These are phyloP conservation scores for Andricus quercusramuli DNA, from an alignment of 2,888 invertebrate species.

Conservation along the genomic window DNA sequence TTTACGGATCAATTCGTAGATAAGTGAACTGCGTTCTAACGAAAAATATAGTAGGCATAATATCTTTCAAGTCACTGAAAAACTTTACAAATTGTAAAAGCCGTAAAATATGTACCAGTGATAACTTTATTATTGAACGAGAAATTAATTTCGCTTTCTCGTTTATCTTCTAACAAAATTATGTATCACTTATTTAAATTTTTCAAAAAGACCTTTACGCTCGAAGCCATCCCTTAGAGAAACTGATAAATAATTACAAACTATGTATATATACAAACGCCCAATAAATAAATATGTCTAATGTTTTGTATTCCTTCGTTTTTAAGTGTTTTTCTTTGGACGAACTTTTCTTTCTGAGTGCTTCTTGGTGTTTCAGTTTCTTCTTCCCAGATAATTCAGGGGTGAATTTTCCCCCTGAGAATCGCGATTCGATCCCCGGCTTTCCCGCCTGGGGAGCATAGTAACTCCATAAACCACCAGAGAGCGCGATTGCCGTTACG, in stretches of 20 bases:
- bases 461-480: slow-evolving; percentile 35
- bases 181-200: no score
- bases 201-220: no score
- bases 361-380: slow-evolving; percentile 37
- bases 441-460: slow-evolving; percentile 39
- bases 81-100: no score
- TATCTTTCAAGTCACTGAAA: no score
- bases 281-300: background rate
- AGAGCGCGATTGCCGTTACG: slow-evolving; percentile 35
- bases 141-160: background rate
- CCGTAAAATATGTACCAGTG: no score
- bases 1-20: no score
- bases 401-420: slow-evolving; percentile 36
- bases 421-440: slow-evolving; percentile 22
- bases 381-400: slow-evolving; percentile 18
- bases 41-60: no score
- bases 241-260: no score
- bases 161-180: background rate
- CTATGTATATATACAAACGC: no score
- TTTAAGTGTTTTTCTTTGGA: background rate
- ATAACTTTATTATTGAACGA: background rate
- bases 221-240: no score
- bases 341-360: slow-evolving; percentile 20
- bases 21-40: no score
- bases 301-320: background rate